These are phyloP conservation scores for Phenganax marumi DNA, from an alignment of 92 coral and sea anemone genomes.

Conservation along the genomic window DNA sequence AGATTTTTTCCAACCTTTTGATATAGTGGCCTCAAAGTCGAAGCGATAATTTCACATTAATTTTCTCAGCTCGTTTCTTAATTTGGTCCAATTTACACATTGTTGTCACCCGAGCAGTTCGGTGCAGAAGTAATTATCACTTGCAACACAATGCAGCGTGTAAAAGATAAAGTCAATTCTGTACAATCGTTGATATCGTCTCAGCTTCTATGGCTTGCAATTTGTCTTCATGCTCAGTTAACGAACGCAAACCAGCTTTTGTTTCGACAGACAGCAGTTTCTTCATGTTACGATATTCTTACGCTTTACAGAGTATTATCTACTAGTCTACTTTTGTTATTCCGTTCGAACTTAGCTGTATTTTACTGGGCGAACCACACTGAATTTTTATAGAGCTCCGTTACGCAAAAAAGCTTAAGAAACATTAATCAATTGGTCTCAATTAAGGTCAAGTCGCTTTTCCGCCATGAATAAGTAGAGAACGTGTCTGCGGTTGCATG, in stretches of 20 bases:
- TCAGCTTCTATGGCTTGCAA: too few relatives aligned
- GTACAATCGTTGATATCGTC: too few relatives aligned
- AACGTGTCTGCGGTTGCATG: not conserved
- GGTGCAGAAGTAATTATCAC: conserved; percentile 1
- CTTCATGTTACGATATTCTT: too few relatives aligned
- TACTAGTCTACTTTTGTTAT: too few relatives aligned
- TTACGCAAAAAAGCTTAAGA: not conserved
- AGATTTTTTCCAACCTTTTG: not conserved
- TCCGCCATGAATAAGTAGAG: not conserved
- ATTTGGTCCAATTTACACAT: conserved; percentile 25
- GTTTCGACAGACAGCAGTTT: too few relatives aligned
- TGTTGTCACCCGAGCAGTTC: conserved; percentile 9
- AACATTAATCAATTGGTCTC: not conserved
- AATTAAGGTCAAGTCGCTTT: not conserved
- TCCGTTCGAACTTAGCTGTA: too few relatives aligned
- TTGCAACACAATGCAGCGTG: conserved; percentile 41
- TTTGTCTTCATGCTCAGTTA: too few relatives aligned
- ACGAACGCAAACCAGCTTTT: too few relatives aligned
- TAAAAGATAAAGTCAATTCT: not conserved
- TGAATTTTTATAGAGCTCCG: too few relatives aligned
- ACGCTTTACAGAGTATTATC: too few relatives aligned
- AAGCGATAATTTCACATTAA: conserved; percentile 20
- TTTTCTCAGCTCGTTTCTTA: not conserved
- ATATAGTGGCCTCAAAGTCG: not conserved
- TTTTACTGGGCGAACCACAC: too few relatives aligned